phyloP scores from a whole-genome alignment of 2,888 invertebrate genomes.

The Lissocephala sabroskyi region DNA sequence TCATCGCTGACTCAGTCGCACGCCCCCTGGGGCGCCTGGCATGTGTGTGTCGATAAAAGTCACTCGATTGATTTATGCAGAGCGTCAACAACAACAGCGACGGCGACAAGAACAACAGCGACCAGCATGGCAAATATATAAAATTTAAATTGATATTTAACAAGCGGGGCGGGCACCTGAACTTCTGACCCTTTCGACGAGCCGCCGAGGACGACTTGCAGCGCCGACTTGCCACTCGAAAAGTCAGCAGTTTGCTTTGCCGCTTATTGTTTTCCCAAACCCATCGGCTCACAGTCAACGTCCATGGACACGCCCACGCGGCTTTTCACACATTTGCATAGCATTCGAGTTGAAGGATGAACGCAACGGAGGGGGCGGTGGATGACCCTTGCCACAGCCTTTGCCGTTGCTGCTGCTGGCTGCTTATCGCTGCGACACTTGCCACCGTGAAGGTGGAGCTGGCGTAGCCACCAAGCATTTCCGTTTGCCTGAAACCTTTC shows the following conservation, averaged over 20 bases:
- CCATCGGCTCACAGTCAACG: neutral
- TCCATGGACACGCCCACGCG: conserved; percentile 1
- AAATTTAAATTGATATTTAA: neutral
- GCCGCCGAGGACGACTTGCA: neutral
- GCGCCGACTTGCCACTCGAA: no score
- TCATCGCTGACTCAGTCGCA: conserved; percentile 38
- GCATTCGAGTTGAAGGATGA: conserved; percentile 27
- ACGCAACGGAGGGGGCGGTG: no score
- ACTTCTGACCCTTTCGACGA: conserved; percentile 2
- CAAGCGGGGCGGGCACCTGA: conserved; percentile 5
- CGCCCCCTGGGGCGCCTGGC: conserved; percentile 7
- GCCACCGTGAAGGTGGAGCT: conserved; percentile 10
- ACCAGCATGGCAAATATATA: neutral
- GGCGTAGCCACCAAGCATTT: conserved; percentile 34
- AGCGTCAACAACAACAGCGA: neutral
- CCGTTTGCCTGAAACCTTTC: conserved; percentile 54
- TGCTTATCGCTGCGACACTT: conserved; percentile 55
- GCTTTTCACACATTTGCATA: conserved; percentile 57
- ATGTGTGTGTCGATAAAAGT: conserved; percentile 5
- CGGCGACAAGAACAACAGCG: no score
- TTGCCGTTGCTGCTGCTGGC: conserved; percentile 2
- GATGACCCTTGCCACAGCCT: neutral
- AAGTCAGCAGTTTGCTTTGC: no score
- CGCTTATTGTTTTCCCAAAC: conserved; percentile 1
- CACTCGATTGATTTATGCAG: conserved; percentile 4